Conservation (phyloP, 2,888 invertebrate species). For the Rotaria socialis region DNA sequence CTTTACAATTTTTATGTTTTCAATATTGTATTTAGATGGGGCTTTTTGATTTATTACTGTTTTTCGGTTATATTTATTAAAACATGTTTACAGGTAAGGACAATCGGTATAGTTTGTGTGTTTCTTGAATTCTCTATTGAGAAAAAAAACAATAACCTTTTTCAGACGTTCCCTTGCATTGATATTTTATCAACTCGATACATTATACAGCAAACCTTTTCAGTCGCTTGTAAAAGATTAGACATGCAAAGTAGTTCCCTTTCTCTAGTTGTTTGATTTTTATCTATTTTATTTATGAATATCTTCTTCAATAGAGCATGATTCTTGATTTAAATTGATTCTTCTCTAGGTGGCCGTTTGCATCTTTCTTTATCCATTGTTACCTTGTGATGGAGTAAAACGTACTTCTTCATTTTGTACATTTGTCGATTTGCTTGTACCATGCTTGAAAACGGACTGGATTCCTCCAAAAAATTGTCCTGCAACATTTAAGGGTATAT, state of each 20-base stretch:
- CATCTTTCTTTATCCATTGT: background rate
- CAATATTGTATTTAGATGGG: slow-evolving; percentile 67
- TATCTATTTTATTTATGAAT: background rate
- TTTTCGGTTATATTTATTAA: slow-evolving; percentile 82
- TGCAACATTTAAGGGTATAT: background rate
- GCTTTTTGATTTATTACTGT: slow-evolving; percentile 79
- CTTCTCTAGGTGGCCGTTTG: slow-evolving; percentile 14
- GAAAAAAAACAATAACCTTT: no score
- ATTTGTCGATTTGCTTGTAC: slow-evolving; percentile 22
- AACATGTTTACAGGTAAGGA: slow-evolving; percentile 67
- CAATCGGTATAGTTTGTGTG: no score
- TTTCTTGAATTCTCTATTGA: no score
- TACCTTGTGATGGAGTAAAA: background rate
- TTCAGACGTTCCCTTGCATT: background rate
- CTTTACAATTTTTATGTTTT: background rate
- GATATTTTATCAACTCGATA: background rate
- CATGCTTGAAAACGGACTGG: background rate
- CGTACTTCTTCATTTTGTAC: slow-evolving; percentile 13
- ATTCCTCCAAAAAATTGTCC: background rate
- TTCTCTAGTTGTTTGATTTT: background rate
- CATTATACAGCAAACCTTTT: background rate
- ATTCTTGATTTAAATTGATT: background rate
- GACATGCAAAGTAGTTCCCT: background rate
- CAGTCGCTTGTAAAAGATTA: background rate
- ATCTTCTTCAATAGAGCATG: background rate